Evolutionary conservation across 2,113 vertebrate species (phyloP).

Genomic region (Forbesichthys agassizii): DNA sequence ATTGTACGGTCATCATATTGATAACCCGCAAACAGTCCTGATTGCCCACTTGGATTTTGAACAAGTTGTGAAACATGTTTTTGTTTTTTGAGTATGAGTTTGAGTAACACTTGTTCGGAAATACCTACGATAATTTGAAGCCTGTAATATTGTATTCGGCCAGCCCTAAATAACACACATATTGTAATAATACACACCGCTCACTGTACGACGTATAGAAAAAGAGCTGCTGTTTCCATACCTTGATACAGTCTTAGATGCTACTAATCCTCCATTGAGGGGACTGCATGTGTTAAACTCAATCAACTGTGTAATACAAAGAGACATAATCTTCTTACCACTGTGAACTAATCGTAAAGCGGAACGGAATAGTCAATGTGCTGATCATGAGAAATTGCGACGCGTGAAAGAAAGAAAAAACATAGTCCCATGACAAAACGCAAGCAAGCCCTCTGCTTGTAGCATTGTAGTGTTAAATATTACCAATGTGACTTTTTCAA

Average conservation of each 20-base stretch:
- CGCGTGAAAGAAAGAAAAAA: not conserved
- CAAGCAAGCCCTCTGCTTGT: not conserved
- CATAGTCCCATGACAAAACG: not conserved
- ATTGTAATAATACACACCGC: conserved; percentile 2
- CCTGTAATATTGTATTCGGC: too few species aligned
- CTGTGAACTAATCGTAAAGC: conserved; percentile 23
- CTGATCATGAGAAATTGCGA: conserved; percentile 41
- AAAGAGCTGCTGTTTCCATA: conserved; percentile 15
- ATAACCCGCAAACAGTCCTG: too few species aligned
- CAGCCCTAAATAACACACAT: conserved; percentile 9
- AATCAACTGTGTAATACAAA: conserved; percentile 34
- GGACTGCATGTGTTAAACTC: conserved; percentile 32
- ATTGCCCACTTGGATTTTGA: too few species aligned
- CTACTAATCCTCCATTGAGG: conserved; percentile 2
- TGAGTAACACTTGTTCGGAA: too few species aligned
- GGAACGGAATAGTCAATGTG: conserved; percentile 16
- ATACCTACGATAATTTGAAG: too few species aligned
- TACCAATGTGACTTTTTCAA: conserved; percentile 28
- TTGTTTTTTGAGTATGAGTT: too few species aligned
- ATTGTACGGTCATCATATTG: too few species aligned
- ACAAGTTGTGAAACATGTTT: too few species aligned
- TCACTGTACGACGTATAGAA: conserved; percentile 10
- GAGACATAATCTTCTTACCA: conserved; percentile 36
- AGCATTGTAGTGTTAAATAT: conserved; percentile 18
- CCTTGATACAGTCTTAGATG: conserved; percentile 2